A percentile compares a stretch with the other conserved stretches of the same genome.
Conservation (phyloP, 1,140 invertebrate genomes). For the Microplitis demolitor region DNA sequence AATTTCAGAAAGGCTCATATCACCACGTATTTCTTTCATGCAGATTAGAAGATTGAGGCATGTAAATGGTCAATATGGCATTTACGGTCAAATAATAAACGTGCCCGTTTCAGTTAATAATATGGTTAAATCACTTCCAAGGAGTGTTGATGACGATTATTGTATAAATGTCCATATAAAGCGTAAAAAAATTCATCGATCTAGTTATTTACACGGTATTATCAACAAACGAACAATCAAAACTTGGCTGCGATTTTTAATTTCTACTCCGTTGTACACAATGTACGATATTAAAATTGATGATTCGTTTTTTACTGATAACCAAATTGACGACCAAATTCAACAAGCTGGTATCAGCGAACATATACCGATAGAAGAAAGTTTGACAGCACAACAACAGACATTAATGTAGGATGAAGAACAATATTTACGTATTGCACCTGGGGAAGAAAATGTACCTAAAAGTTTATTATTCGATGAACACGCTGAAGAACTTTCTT, state of each 20-base stretch:
- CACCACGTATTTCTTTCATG: slow-evolving; percentile 38
- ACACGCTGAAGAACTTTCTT: slow-evolving; percentile 49
- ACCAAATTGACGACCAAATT: no score
- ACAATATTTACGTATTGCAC: no score
- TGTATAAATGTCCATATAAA: slow-evolving; percentile 43
- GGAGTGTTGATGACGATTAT: slow-evolving; percentile 46
- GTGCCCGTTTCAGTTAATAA: slow-evolving; percentile 46
- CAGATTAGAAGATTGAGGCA: slow-evolving; percentile 49
- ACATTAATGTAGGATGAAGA: no score
- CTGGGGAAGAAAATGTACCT: slow-evolving; percentile 18
- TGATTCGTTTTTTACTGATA: neutral
- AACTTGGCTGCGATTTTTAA: slow-evolving; percentile 29
- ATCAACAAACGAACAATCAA: slow-evolving; percentile 29
- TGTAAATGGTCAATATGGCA: slow-evolving; percentile 45
- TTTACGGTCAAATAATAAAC: slow-evolving; percentile 51
- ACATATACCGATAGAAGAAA: no score
- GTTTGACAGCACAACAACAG: no score
- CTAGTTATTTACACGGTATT: slow-evolving; percentile 27
- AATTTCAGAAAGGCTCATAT: slow-evolving; percentile 15
- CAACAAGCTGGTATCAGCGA: no score
- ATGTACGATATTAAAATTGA: slow-evolving; percentile 21
- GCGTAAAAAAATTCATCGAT: slow-evolving; percentile 40
- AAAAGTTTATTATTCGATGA: slow-evolving; percentile 30
- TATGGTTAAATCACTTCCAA: slow-evolving; percentile 49
- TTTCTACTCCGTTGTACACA: slow-evolving; percentile 28